These are phyloP conservation scores for Gymnarchus niloticus DNA, from an alignment of 2,113 vertebrate species.

Conservation along the genomic window DNA sequence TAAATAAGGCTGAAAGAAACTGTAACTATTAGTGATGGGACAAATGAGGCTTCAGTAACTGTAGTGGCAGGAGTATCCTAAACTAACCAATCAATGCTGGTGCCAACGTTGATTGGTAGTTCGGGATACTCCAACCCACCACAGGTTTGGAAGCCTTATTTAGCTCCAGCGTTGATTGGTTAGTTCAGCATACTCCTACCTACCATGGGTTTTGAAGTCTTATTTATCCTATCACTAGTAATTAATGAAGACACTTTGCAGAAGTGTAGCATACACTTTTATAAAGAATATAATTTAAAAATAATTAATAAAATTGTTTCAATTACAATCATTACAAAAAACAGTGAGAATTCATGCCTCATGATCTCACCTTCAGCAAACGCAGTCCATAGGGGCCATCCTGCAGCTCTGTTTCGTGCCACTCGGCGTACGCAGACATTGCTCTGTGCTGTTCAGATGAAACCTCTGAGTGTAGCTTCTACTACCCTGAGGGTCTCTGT, in stretches of 20 bases:
- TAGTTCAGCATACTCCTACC: too few species aligned
- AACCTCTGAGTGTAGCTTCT: neutral
- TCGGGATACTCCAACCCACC: too few species aligned
- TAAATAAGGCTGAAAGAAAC: constrained; percentile 9
- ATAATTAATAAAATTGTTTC: neutral
- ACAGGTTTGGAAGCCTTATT: too few species aligned
- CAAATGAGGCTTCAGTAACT: too few species aligned
- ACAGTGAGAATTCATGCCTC: neutral
- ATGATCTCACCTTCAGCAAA: neutral
- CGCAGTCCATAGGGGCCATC: neutral
- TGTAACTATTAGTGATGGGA: too few species aligned
- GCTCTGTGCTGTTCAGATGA: neutral
- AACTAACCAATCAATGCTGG: too few species aligned
- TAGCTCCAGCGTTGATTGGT: too few species aligned
- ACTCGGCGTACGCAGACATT: too few species aligned
- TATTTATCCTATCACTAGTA: too few species aligned
- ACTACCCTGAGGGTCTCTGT: neutral
- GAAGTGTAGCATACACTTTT: neutral
- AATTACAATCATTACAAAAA: neutral
- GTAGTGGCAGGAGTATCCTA: too few species aligned
- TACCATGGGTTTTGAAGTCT: too few species aligned
- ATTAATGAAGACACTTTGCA: neutral
- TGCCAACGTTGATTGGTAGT: too few species aligned
- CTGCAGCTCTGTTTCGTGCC: neutral
- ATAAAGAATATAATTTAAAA: neutral